A percentile compares a stretch with the other conserved stretches of the same genome.
These are phyloP conservation scores for Andrena chrysosceles DNA, from an alignment of 2,888 invertebrate genomes.

Conservation along the genomic window DNA sequence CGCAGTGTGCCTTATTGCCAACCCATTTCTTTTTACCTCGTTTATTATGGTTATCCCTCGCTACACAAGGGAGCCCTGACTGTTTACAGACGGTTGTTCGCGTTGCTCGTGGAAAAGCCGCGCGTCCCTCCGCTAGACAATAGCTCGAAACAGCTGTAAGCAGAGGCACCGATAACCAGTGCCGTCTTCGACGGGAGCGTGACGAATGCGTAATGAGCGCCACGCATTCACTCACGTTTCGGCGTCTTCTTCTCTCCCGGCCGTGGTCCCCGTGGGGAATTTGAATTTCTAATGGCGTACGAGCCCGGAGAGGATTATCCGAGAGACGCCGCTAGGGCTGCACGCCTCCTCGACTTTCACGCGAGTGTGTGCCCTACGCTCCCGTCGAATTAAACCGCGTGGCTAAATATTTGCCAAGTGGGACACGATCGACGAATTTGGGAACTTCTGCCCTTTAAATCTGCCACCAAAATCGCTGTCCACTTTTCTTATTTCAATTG, in stretches of 20 bases:
- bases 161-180: conserved; percentile 63
- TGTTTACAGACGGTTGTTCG: neutral
- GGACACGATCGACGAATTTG: neutral
- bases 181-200: conserved; percentile 60
- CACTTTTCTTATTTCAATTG: neutral
- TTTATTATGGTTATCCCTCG: conserved; percentile 1
- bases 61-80: conserved; percentile 7
- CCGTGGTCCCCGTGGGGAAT: conserved; percentile 56
- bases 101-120: conserved; percentile 17
- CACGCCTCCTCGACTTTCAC: conserved; percentile 22
- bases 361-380: conserved; percentile 15
- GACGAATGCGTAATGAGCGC: conserved; percentile 69
- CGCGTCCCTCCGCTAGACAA: conserved; percentile 43
- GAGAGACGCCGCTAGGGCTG: conserved; percentile 6
- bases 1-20: too few species aligned
- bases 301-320: conserved; percentile 55
- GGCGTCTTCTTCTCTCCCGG: conserved; percentile 37
- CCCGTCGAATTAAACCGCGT: conserved; percentile 28
- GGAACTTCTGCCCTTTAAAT: neutral
- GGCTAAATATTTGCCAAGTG: conserved; percentile 23
- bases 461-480: neutral
- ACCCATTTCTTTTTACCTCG: too few species aligned
- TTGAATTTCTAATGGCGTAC: conserved; percentile 71
- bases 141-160: conserved; percentile 64
- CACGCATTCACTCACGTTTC: conserved; percentile 73